Conservation (phyloP, 2,888 invertebrate genomes). For the Caradrina clavipalpis region DNA sequence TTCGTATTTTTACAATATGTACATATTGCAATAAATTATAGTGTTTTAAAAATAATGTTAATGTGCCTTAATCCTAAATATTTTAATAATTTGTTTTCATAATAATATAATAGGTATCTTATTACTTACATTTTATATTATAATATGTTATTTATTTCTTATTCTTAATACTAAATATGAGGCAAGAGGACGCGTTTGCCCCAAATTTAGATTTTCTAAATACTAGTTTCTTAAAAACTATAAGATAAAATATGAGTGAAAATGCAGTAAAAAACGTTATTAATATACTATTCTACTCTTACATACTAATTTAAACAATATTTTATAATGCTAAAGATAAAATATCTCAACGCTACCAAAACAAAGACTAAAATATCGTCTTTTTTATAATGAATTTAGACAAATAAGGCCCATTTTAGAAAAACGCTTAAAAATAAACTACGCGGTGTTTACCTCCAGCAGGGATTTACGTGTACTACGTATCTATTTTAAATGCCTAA, state of each 20-base stretch:
- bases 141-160: constrained; percentile 3
- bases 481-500: no score
- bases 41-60: neutral
- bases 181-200: constrained; percentile 89
- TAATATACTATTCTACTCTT: neutral
- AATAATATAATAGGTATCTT: constrained; percentile 15
- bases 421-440: neutral
- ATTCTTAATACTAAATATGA: constrained; percentile 70
- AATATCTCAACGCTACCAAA: neutral
- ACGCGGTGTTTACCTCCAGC: constrained; percentile 32
- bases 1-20: constrained; percentile 72
- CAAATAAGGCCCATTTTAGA: neutral
- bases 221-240: constrained; percentile 24
- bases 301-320: neutral
- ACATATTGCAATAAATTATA: constrained; percentile 68
- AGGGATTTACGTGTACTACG: constrained; percentile 13
- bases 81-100: neutral
- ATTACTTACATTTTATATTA: constrained; percentile 7
- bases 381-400: neutral
- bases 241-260: constrained; percentile 74
- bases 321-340: neutral
- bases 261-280: constrained; percentile 78
- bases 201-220: constrained; percentile 71
- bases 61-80: constrained; percentile 44
- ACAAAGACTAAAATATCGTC: neutral